Evolutionary conservation across 1,140 invertebrate genomes (phyloP).

Genomic region (honey bee (Apis mellifera)): Amel_HAv3.1 CM009932.2:10203501-10204000

Average conservation of each 20-base stretch:
- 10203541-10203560: not conserved
- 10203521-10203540: not conserved
- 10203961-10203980: not conserved
- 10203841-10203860: not conserved
- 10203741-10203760: slow-evolving; percentile 81
- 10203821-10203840: not conserved
- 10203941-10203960: too few species aligned
- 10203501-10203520: not conserved
- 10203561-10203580: not conserved
- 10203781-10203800: slow-evolving; percentile 29
- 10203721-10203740: slow-evolving; percentile 74
- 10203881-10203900: not conserved
- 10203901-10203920: not conserved
- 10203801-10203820: slow-evolving; percentile 1
- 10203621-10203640: slow-evolving; percentile 77
- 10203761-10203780: slow-evolving; percentile 75
- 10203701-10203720: slow-evolving; percentile 85
- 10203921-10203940: not conserved
- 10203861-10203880: not conserved
- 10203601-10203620: slow-evolving; percentile 56
- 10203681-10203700: slow-evolving; percentile 88
- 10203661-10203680: slow-evolving; percentile 86
- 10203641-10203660: slow-evolving; percentile 86
- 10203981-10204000: too few species aligned
- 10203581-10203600: not conserved